phyloP scores from a whole-genome alignment of 2,797 vertebrate species.

The Anguilla pacifica region DNA sequence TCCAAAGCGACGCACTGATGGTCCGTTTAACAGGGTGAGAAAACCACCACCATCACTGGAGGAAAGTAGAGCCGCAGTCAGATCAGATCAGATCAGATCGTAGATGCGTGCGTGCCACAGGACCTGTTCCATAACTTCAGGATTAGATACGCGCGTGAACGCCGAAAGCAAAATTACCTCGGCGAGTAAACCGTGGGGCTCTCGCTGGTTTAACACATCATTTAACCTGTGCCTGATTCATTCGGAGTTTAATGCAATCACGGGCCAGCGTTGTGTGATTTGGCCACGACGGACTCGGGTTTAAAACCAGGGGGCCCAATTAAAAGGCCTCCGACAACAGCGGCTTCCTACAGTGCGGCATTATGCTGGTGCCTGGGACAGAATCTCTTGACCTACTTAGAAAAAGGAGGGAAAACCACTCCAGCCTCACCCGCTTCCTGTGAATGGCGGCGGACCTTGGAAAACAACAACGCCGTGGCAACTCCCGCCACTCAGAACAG shows the following conservation, averaged over 20 bases:
- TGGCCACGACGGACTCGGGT: background rate
- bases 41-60: background rate
- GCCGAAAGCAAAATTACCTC: background rate
- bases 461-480: background rate
- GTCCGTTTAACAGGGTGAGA: background rate
- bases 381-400: constrained; percentile 33
- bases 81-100: background rate
- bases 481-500: background rate
- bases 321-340: constrained; percentile 23
- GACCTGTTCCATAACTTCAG: background rate
- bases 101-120: background rate
- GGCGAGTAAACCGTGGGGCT: background rate
- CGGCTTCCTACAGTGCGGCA: constrained; percentile 27
- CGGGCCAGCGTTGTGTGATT: constrained; percentile 10
- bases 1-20: background rate
- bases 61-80: background rate
- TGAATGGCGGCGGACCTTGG: constrained; percentile 2
- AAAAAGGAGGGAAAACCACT: constrained; percentile 17
- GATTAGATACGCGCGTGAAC: background rate
- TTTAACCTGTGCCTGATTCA: background rate
- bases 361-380: constrained; percentile 26
- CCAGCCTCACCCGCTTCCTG: background rate
- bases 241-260: background rate
- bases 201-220: background rate
- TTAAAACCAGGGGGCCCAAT: constrained; percentile 22